A percentile compares a stretch with the other conserved stretches of the same genome.
These are phyloP conservation scores for Benitochromis conjunctus DNA, from an alignment of 2,113 vertebrate genomes.

Conservation along the genomic window DNA sequence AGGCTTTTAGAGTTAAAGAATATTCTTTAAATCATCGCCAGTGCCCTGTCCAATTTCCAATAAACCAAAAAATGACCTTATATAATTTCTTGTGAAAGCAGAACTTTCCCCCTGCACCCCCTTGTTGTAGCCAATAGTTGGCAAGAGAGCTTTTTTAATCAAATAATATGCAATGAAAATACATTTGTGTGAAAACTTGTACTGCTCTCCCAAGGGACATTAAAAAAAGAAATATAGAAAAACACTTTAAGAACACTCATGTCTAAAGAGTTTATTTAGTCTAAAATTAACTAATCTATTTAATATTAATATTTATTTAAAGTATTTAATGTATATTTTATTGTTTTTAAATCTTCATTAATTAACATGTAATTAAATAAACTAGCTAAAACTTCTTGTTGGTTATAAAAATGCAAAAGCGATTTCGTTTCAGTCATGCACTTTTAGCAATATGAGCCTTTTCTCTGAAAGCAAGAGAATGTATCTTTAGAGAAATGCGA, in stretches of 20 bases:
- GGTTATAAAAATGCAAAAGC: background rate
- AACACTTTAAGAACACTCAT: background rate
- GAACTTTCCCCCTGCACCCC: fast-evolving
- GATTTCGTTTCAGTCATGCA: background rate
- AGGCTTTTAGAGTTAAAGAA: background rate
- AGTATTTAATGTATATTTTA: background rate
- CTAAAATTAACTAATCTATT: background rate
- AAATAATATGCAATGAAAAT: background rate
- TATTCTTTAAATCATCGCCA: background rate
- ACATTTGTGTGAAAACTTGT: background rate
- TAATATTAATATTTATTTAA: background rate
- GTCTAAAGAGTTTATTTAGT: background rate
- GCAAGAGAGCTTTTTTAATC: background rate
- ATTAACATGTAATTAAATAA: background rate
- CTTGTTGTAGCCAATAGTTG: background rate
- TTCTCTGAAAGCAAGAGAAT: background rate
- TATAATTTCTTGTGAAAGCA: background rate
- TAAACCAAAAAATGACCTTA: background rate
- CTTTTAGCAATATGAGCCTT: background rate
- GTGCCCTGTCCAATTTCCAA: background rate
- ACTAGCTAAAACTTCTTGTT: background rate
- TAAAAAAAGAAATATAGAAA: background rate
- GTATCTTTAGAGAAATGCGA: background rate
- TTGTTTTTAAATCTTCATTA: background rate
- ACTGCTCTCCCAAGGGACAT: background rate